Base-by-base conservation (phyloP, 2,797 vertebrate species). In the Helostoma temminkii region DNA sequence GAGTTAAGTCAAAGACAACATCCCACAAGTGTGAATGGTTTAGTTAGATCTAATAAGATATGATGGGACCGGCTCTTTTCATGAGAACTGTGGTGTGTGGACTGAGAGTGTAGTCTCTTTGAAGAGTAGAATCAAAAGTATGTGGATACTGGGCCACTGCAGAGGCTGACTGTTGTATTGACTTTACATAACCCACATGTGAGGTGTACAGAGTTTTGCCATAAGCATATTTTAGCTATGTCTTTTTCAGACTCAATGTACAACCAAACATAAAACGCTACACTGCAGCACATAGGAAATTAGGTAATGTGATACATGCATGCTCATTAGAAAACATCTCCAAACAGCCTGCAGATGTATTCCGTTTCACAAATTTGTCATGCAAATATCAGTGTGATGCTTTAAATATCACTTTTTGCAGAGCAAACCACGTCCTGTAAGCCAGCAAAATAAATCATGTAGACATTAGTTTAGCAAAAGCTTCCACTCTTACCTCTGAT, bases 91-190 rank as follows among this genome's bases (percentile, higher is more conserved):
- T 53, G 15, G 53, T 59, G 52, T 73, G 63, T 66, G 80, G 68
- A 88, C 61, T 81, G 58, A 36, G 58, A 77, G 72, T 58, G 66
- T 22, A 80, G 72, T 68, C 68, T 80, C 65, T 85, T 88, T 85
- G 83, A 84, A 84, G 78, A 77, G 74, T 12, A n/a, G 74, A 88
- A 84, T 91, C 83, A 89, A 83, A 90, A 71, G 80, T 25, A 16
- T 78, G 52, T 73, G 75, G 77, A 76, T 70, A 60, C 49, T 73
- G 59, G 56, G 59, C 72, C 53, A 73, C 84, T 82, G 76, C 83
- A 88, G 82, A 88, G 72, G 65, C 71, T 59, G 61, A 70, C 52
- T 84, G 76, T 84, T 88, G 66, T 86, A 74, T 76, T 81, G 81
- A 83, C 76, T 88, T 87, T 82, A 84, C 59, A 59, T 82, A 88